A percentile compares a stretch with the other conserved stretches of the same genome.
Evolutionary conservation across 2,888 invertebrate species (phyloP).

Genomic region (Lochmaea capreae): DNA sequence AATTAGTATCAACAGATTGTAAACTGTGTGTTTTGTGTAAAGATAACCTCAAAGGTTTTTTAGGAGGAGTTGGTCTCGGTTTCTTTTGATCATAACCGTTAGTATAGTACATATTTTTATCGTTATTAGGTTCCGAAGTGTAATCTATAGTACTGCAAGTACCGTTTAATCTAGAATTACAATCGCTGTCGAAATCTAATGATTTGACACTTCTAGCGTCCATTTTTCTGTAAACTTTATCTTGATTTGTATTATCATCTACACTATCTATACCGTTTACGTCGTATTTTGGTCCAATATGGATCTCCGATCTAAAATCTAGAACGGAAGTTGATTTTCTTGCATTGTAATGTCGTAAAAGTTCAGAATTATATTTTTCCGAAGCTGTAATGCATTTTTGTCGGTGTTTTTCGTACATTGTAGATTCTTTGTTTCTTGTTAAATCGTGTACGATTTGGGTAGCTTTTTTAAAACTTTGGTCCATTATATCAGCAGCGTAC

Average conservation of each 20-base stretch:
- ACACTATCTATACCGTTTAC: slow-evolving; percentile 65
- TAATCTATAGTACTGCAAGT: slow-evolving; percentile 64
- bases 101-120: slow-evolving; percentile 62
- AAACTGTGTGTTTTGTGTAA: slow-evolving; percentile 86
- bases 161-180: slow-evolving; percentile 49
- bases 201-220: slow-evolving; percentile 77
- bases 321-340: slow-evolving; percentile 70
- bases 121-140: slow-evolving; percentile 71
- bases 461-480: slow-evolving; percentile 63
- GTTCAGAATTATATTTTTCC: slow-evolving; percentile 62
- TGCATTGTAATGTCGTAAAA: slow-evolving; percentile 66
- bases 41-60: slow-evolving; percentile 85
- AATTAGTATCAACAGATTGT: slow-evolving; percentile 73
- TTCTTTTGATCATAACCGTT: slow-evolving; percentile 62
- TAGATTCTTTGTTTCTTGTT: slow-evolving; percentile 56
- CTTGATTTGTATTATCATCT: slow-evolving; percentile 63
- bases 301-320: slow-evolving; percentile 68
- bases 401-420: slow-evolving; percentile 62
- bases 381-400: slow-evolving; percentile 63
- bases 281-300: slow-evolving; percentile 60
- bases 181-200: slow-evolving; percentile 82
- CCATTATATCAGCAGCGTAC: slow-evolving; percentile 58
- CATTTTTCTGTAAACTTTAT: slow-evolving; percentile 56
- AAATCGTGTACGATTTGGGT: slow-evolving; percentile 64
- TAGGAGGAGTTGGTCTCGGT: slow-evolving; percentile 82